Evolutionary conservation across 2,888 invertebrate species (phyloP).

Genomic region (Petrolisthes cinctipes): DNA sequence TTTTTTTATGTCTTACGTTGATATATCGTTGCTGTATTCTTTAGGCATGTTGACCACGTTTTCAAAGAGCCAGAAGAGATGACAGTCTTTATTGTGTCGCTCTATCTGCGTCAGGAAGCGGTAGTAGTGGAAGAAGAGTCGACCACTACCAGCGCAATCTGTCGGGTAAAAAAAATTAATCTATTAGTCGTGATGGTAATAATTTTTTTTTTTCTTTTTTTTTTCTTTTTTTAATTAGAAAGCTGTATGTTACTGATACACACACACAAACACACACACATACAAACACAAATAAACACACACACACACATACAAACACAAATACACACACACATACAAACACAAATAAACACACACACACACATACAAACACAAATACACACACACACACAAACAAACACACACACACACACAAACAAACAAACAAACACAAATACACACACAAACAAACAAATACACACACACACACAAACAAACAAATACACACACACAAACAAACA

Average conservation of each 20-base stretch:
- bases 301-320: too few relatives aligned
- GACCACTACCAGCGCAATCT: conserved; percentile 73
- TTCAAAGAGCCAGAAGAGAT: conserved; percentile 75
- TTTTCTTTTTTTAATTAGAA: not conserved
- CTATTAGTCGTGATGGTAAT: not conserved
- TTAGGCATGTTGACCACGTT: conserved; percentile 74
- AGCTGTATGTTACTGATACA: not conserved
- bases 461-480: too few relatives aligned
- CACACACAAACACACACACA: too few relatives aligned
- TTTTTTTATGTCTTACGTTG: conserved; percentile 65
- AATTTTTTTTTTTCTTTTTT: not conserved
- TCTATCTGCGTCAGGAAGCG: conserved; percentile 71
- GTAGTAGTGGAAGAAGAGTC: conserved; percentile 74
- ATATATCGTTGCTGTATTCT: conserved; percentile 71
- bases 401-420: too few relatives aligned
- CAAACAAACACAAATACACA: too few relatives aligned
- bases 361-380: too few relatives aligned
- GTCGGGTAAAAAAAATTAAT: conserved; percentile 47
- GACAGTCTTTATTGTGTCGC: conserved; percentile 68
- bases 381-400: too few relatives aligned
- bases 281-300: too few relatives aligned
- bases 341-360: too few relatives aligned
- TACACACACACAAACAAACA: too few relatives aligned
- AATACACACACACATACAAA: too few relatives aligned
- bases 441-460: too few relatives aligned